phyloP scores from a whole-genome alignment of 2,113 vertebrate species.

The Datnioides undecimradiatus region DNA sequence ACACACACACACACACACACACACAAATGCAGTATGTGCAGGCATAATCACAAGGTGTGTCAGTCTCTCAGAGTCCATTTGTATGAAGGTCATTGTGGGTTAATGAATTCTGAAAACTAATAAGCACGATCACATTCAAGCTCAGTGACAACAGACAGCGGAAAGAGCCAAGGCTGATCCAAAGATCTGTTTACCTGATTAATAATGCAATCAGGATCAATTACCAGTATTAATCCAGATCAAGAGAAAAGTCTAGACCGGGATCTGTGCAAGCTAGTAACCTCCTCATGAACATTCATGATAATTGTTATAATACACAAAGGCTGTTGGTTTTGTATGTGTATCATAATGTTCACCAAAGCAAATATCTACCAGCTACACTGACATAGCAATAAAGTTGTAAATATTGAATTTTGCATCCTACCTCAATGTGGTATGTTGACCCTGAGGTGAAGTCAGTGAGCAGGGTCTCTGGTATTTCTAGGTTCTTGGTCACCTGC shows the following conservation, averaged over 20 bases:
- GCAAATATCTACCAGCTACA: neutral
- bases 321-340: neutral
- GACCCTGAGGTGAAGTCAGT: slow-evolving; percentile 93
- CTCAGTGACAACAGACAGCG: slow-evolving; percentile 75
- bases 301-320: slow-evolving; percentile 5
- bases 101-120: slow-evolving; percentile 83
- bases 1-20: neutral
- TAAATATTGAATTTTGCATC: neutral
- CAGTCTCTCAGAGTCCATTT: slow-evolving; percentile 42
- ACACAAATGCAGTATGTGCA: slow-evolving; percentile 20
- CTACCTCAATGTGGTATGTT: slow-evolving; percentile 95
- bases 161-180: slow-evolving; percentile 74
- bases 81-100: slow-evolving; percentile 68
- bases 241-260: slow-evolving; percentile 66
- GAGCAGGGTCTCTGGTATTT: slow-evolving; percentile 91
- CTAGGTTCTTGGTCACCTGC: slow-evolving; percentile 85
- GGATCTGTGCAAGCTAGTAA: slow-evolving; percentile 55
- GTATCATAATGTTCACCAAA: neutral
- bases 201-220: slow-evolving; percentile 82
- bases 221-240: slow-evolving; percentile 80
- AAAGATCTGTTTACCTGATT: slow-evolving; percentile 83
- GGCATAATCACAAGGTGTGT: slow-evolving; percentile 36
- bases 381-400: neutral
- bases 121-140: slow-evolving; percentile 73
- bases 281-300: slow-evolving; percentile 12